A percentile compares a stretch with the other conserved stretches of the same genome.
Conservation (phyloP, 2,797 vertebrate genomes). For the Pangasius krempfi region DNA sequence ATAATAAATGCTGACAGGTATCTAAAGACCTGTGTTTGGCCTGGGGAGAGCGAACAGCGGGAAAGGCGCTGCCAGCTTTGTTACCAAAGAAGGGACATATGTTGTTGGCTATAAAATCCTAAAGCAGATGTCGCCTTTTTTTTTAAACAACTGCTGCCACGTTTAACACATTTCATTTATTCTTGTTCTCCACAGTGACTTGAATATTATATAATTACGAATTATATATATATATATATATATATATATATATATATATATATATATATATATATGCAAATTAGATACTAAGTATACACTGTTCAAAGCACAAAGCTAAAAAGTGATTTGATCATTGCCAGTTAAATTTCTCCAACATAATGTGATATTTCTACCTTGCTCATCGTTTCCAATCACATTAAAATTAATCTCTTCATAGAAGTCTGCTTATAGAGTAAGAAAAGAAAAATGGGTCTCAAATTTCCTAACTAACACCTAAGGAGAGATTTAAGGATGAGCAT, state of each 20-base stretch:
- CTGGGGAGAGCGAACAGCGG: constrained; percentile 77
- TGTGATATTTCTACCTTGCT: constrained; percentile 62
- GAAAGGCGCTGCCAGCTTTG: constrained; percentile 73
- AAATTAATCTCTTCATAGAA: constrained; percentile 58
- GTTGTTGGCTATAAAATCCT: constrained; percentile 78
- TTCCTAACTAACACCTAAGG: background rate
- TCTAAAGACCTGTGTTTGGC: constrained; percentile 79
- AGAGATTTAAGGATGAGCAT: background rate
- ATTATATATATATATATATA: background rate
- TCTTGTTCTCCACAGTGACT: constrained; percentile 12
- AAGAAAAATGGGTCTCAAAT: constrained; percentile 71
- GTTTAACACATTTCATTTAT: constrained; percentile 65
- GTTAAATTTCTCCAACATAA: constrained; percentile 60
- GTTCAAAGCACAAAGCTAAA: background rate
- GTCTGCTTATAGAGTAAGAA: constrained; percentile 36
- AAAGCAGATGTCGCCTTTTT: constrained; percentile 82
- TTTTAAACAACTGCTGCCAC: constrained; percentile 69
- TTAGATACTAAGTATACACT: background rate
- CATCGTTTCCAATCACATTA: constrained; percentile 56
- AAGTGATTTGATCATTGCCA: background rate
- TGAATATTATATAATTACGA: background rate
- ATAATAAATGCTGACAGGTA: constrained; percentile 80
- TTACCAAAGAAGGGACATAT: constrained; percentile 74
- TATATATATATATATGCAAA: background rate
- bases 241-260: background rate